phyloP scores from a whole-genome alignment of 1,140 invertebrate genomes.

The Augochlora pura region DNA sequence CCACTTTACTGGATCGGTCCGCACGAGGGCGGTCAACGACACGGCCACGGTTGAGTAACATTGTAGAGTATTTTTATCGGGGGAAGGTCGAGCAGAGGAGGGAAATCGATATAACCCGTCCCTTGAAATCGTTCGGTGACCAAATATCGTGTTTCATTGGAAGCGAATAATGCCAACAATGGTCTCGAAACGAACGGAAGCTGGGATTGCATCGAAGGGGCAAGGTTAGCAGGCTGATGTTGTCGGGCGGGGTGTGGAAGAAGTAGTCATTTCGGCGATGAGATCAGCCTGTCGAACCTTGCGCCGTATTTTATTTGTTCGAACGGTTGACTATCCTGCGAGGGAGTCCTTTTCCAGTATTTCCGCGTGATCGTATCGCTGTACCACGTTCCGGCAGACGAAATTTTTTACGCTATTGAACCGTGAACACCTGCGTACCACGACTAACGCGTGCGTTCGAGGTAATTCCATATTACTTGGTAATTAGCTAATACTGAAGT shows the following conservation, averaged over 20 bases:
- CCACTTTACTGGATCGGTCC: no score
- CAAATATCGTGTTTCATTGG: background rate
- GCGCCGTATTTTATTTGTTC: constrained; percentile 66
- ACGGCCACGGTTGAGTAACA: no score
- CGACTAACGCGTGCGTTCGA: background rate
- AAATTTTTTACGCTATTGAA: background rate
- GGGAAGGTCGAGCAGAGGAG: no score
- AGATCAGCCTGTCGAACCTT: constrained; percentile 85
- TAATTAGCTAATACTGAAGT: no score
- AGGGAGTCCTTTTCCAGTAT: constrained; percentile 14
- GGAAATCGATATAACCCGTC: background rate
- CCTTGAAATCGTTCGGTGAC: background rate
- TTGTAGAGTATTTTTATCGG: background rate
- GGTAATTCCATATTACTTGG: no score
- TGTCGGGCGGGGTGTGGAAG: constrained; percentile 82
- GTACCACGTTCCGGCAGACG: background rate
- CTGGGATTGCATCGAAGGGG: constrained; percentile 63
- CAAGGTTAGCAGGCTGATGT: constrained; percentile 84
- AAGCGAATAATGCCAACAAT: background rate
- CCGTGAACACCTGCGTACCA: background rate
- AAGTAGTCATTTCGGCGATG: constrained; percentile 84
- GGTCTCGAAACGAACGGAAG: constrained; percentile 14
- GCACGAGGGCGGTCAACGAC: no score
- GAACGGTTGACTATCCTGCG: constrained; percentile 21
- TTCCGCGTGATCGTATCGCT: background rate